Evolutionary conservation across 92 coral and sea anemone genomes (phyloP), one percentile per base, ranked within the genome.

Genomic region (Parazoanthus atlanticus): DNA sequence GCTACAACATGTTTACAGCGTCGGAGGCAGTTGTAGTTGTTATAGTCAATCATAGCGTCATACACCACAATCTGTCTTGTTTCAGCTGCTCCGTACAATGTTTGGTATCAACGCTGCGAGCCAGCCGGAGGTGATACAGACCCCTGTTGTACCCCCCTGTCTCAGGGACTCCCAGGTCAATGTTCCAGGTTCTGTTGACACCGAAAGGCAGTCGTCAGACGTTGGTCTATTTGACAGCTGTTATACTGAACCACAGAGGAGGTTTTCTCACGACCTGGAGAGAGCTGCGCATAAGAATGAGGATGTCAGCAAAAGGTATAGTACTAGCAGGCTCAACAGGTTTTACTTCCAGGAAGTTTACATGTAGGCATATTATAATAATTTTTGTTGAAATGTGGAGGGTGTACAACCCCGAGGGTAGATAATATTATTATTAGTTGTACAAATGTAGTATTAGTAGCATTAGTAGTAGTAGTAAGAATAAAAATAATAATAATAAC

Each of bases 11-110:
- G 19, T 52, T 52, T 13, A 3, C 2, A 15, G 21, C 58, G 10
- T 13, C 19, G 12, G 58, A 13, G 5, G 58, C 3, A 52, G 19
- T 12, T 1, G 17, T 52, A 12, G 58, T 52, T 52, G 21, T 4
- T 15, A 16, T 13, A 10, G n/a, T 76, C 34, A 40, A 21, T 30
- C 54, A 13, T 88, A n/a, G 28, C 17, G 31, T 34, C 1, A 34
- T 28, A 13, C 23, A 26, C 13, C 5, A 34, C 17, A 36, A 31
- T 71, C 1, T 40, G 6, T 38, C 64, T n/a, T 21, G n/a, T 88
- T 82, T 61, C 83, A 96, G 99, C 96, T 97, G 74, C 89, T 97
- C 31, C 96, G 99, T n/a, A 93, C 98, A 26, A 97, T 97, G 94
- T 97, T 97, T 93, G 97, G 99, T 32, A 90, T 97, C 89, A 97